A percentile compares a stretch with the other conserved stretches of the same genome.
Evolutionary conservation across 2,113 vertebrate genomes (phyloP).

Genomic region (Sitta europaea): DNA sequence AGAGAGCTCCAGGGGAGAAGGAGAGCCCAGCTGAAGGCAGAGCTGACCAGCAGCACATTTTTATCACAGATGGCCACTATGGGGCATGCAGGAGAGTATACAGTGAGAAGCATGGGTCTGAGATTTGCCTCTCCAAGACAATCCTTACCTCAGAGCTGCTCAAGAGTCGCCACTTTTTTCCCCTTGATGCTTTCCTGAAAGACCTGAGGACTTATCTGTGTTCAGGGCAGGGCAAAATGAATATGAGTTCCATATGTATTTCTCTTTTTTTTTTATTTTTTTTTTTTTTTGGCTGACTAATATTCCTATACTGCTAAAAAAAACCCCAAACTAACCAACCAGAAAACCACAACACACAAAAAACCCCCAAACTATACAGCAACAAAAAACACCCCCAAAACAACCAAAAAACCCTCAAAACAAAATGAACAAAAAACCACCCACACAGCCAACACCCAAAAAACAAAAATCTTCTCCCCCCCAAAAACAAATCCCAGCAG

Average conservation of each 20-base stretch:
- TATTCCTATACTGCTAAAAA: neutral
- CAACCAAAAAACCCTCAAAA: neutral
- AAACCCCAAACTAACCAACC: fast-evolving
- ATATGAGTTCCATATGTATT: neutral
- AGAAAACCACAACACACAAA: neutral
- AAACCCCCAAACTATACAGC: neutral
- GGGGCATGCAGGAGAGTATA: neutral
- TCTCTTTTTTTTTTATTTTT: neutral
- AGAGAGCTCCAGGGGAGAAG: neutral
- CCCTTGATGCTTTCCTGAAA: neutral
- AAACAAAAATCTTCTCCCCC: fast-evolving
- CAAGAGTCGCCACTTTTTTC: neutral
- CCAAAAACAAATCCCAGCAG: neutral
- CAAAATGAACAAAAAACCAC: fast-evolving
- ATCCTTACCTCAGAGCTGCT: neutral
- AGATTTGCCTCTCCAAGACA: neutral
- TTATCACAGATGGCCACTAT: neutral
- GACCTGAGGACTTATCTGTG: neutral
- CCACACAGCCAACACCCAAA: neutral
- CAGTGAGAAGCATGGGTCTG: neutral
- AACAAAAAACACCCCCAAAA: too few relatives aligned
- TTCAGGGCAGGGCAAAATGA: neutral
- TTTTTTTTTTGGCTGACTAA: neutral
- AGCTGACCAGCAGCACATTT: neutral
- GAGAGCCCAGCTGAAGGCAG: neutral